Base-by-base conservation (phyloP, 2,888 invertebrate genomes). In the Rambutsinella grinnellia region DNA sequence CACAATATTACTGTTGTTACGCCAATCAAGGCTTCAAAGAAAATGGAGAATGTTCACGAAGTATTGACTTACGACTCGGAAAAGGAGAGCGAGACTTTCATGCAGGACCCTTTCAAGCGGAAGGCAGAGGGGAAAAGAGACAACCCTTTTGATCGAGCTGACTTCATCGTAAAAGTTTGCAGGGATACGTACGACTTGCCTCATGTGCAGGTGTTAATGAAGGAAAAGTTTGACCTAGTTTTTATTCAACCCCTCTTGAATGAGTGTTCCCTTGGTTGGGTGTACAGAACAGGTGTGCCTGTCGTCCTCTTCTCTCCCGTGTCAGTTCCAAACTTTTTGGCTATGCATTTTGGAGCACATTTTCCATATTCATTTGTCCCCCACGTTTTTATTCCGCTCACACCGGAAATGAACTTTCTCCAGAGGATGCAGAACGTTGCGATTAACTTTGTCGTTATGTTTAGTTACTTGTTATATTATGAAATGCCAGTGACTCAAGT, bases 1-100 rank as follows among this genome's bases (percentile, higher is more conserved):
- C 89, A 90, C 79, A 88, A 89, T 82, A 88, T 90, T 0, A 89
- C 89, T 1, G 87, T 89, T 0, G 87, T 89, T 21, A 87, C 89
- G 3, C 87, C 87, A 1, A 81, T 86, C 69, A 86, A 83, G 62
- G 87, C 87, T 58, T 83, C 85, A 0, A 85, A 86, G 13, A 85
- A 86, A 2, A 85, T 87, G 0, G 89, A 88, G 15, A 85, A 85
- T 54, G 83, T 84, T 26, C 83, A 83, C 26, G 85, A 81, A 63
- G 62, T 81, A 15, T 62, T 58, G 2, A 79, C 78, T 13, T 5
- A 76, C 0, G 77, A 81, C 26, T 5, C 19, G 17, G 75, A 78
- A 28, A 51, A 56, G n/a, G n/a, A n/a, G n/a, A n/a, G n/a, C n/a
- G n/a, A n/a, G 21, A 28, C 54, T 8, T n/a, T n/a, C n/a, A n/a